Base-by-base conservation (phyloP, 2,797 vertebrate genomes). In the Danio aesculapii region DNA sequence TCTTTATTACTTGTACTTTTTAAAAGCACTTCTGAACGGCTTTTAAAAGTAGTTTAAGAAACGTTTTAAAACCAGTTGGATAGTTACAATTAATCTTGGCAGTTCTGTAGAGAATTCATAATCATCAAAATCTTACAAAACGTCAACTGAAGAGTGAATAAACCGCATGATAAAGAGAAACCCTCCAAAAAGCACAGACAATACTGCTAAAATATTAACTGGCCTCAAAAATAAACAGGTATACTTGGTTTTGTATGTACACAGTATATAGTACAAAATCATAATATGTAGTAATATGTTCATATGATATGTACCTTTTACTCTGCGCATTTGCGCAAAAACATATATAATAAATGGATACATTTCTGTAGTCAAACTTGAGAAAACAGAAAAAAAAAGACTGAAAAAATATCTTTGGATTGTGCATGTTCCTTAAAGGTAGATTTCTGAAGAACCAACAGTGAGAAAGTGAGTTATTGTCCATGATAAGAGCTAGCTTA, bases 401-500 rank as follows among this genome's bases (percentile, higher is more conserved):
- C 83, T 91, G 92, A 90, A 91, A 92, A 92, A 93, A 92, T 90
- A 92, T 95, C 94, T 94, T 95, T 95, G 94, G 94, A 95, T 94
- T 92, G 92, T 89, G 92, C 92, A 89, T 90, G 87, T 92, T 90
- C 83, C 82, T 90, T 75, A 84, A 92, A 93, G 90, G 90, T 93
- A 93, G 92, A 92, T 91, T 82, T 81, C 90, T 89, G 73, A 55
- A 92, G 88, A 87, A 80, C 72, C 69, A 55, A 82, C 76, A 11
- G 46, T 47, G 52, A 74, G 67, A 74, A 80, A 72, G 62, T 52
- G 62, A 80, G 76, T 41, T 41, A 13, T 77, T 14, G 67, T 70
- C 6, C 8, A 68, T 52, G 81, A 55, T 75, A 83, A 88, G 79
- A 75, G 82, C 81, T 71, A 72, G 55, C 74, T 75, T 59, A 53